phyloP scores from a whole-genome alignment of 2,113 vertebrate species.

The Caracal caracal region DNA sequence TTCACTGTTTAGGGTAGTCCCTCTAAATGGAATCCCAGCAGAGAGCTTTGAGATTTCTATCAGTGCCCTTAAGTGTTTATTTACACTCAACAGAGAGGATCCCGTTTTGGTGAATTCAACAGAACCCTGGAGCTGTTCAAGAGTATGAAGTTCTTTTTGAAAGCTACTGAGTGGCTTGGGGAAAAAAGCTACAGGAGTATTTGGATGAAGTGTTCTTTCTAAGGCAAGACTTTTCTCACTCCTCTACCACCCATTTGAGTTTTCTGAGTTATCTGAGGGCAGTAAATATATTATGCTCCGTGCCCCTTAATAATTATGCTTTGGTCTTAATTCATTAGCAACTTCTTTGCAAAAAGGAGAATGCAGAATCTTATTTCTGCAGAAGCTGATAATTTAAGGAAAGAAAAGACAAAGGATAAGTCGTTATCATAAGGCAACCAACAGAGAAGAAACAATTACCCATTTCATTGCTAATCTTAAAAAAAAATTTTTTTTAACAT shows the following conservation, averaged over 20 bases:
- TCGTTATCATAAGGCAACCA: not conserved
- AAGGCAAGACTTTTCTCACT: not conserved
- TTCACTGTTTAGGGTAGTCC: not conserved
- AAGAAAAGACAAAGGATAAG: constrained; percentile 9
- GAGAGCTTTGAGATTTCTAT: not conserved
- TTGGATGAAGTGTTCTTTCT: not conserved
- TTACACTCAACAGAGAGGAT: not conserved
- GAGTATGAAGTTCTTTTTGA: not conserved
- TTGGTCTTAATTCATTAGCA: not conserved
- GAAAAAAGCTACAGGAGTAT: not conserved
- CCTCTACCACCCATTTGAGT: not conserved
- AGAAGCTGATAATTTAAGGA: constrained; percentile 16
- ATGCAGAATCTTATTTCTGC: not conserved
- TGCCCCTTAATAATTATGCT: not conserved
- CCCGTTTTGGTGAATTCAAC: not conserved
- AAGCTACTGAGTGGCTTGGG: not conserved
- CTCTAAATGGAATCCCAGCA: not conserved
- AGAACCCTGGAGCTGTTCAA: not conserved
- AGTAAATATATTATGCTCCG: not conserved
- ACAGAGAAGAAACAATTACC: not conserved
- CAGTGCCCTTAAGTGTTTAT: not conserved
- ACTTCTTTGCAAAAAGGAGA: constrained; percentile 35
- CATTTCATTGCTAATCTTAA: constrained; percentile 26
- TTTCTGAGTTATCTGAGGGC: not conserved
- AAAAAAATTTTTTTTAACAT: too few relatives aligned